Evolutionary conservation across 2,888 invertebrate genomes (phyloP), one percentile per base, ranked within the genome.

Genomic region (Drosophila melanosoma): DNA sequence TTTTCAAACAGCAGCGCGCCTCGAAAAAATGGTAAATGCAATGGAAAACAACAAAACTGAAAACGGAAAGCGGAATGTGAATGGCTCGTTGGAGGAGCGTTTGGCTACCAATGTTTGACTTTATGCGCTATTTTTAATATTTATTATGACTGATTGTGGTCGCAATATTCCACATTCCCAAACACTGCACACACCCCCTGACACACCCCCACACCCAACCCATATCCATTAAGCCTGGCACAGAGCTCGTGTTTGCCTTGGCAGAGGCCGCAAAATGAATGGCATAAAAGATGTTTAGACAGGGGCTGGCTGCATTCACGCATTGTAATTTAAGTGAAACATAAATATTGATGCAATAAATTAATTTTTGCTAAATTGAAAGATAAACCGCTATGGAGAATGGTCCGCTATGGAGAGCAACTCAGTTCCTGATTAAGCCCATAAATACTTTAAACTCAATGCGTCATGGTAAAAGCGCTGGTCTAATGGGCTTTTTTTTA

Each of bases 271-370:
- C 60, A 66, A 70, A 59, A 64, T 60, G 58, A 64, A 71, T 66
- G 61, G 74, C 74, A 89, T 69, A 84, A 74, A 89, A 89, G 76
- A 79, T 89, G 87, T 84, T 87, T 82, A 73, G 75, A 76, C 73
- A 73, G 74, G 75, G 76, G 65, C 78, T 81, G 90, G 59, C 89
- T 89, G 89, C 91, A 90, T 91, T 90, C 90, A 87, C 87, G 90
- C 90, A 91, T 87, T 81, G 75, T 79, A 91, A 90, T 90, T 90
- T 90, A 90, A 90, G 90, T 91, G 90, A 89, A 89, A 90, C 82
- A 89, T 90, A 90, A 90, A 90, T 90, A 90, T 90, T 90, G 91
- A 91, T 89, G 79, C 83, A 89, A 85, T 89, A 87, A 91, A 87
- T 90, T 88, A 86, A 89, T 89, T 90, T 89, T 79, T 84, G 69